These are phyloP conservation scores for Serranus cabrilla DNA, from an alignment of 2,797 vertebrate genomes.

Conservation along the genomic window DNA sequence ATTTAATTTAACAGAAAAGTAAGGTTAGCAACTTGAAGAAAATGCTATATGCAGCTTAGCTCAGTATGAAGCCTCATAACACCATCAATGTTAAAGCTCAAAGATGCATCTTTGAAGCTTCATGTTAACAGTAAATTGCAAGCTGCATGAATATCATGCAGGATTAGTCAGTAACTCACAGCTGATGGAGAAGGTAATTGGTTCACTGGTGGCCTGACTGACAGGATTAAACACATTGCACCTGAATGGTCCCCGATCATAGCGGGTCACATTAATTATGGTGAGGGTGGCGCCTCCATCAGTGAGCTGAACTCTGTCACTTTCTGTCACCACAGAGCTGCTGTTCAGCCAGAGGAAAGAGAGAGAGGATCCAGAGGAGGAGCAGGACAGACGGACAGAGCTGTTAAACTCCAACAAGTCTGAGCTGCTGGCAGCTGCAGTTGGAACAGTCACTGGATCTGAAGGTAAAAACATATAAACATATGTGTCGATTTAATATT, in stretches of 20 bases:
- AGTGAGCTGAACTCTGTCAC: slow-evolving; percentile 49
- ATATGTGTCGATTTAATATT: too few relatives aligned
- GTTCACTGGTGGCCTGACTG: slow-evolving; percentile 36
- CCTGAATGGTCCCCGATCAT: slow-evolving; percentile 67
- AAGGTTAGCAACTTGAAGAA: not conserved
- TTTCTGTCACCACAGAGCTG: slow-evolving; percentile 62
- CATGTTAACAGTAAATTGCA: too few relatives aligned
- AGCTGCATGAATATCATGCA: not conserved
- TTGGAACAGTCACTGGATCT: too few relatives aligned
- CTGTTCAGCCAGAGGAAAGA: slow-evolving; percentile 72
- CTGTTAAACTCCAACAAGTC: too few relatives aligned
- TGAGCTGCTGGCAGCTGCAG: too few relatives aligned
- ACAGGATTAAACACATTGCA: slow-evolving; percentile 66
- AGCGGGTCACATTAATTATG: slow-evolving; percentile 53
- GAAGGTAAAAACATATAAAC: too few relatives aligned
- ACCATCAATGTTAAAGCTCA: too few relatives aligned
- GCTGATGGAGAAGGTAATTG: slow-evolving; percentile 54
- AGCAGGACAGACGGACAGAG: slow-evolving; percentile 68
- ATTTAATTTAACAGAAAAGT: not conserved
- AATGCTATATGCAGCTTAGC: not conserved
- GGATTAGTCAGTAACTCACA: slow-evolving; percentile 62
- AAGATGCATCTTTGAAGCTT: too few relatives aligned
- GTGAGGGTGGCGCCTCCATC: slow-evolving; percentile 44
- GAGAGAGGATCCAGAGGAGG: slow-evolving; percentile 52
- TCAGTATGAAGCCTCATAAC: too few relatives aligned